Percentiles rank a stretch among this genome's conserved stretches.
These are phyloP conservation scores for Oegoconia quadripuncta DNA, from an alignment of 2,888 invertebrate genomes.

Conservation along the genomic window DNA sequence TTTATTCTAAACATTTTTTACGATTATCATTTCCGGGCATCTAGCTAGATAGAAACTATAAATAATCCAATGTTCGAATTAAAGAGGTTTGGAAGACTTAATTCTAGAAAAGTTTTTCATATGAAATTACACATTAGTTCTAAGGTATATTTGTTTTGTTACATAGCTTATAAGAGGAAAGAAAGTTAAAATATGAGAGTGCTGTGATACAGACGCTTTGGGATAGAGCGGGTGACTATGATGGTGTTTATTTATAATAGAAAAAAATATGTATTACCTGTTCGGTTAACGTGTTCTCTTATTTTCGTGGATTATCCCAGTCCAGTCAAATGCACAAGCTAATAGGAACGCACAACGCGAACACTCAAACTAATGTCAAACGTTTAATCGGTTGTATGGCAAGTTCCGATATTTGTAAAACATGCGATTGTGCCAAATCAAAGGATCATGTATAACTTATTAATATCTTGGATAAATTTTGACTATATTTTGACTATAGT, in stretches of 20 bases:
- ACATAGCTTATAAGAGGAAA: constrained; percentile 55
- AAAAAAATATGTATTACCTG: constrained; percentile 4
- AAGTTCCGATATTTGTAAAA: constrained; percentile 9
- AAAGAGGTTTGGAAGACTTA: constrained; percentile 29
- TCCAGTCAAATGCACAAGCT: constrained; percentile 5
- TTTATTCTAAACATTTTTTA: constrained; percentile 17
- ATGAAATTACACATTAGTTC: constrained; percentile 41
- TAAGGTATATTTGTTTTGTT: constrained; percentile 47
- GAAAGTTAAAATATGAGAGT: constrained; percentile 48
- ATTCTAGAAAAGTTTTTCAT: constrained; percentile 28
- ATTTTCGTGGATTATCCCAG: constrained; percentile 1
- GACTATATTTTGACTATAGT: constrained; percentile 27
- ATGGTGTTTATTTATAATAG: constrained; percentile 24
- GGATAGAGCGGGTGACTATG: constrained; percentile 36
- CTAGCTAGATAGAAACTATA: constrained; percentile 11
- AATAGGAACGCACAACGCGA: constrained; percentile 14
- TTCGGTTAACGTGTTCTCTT: not conserved
- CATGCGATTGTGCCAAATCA: constrained; percentile 29
- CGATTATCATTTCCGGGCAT: not conserved
- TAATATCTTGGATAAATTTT: constrained; percentile 17
- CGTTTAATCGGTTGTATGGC: no score
- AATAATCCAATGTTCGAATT: constrained; percentile 25
- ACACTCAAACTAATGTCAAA: no score
- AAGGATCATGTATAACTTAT: constrained; percentile 20
- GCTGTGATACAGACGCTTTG: constrained; percentile 69